These are phyloP conservation scores for Myripristis jacobus DNA, from an alignment of 2,797 vertebrate species.

Conservation along the genomic window DNA sequence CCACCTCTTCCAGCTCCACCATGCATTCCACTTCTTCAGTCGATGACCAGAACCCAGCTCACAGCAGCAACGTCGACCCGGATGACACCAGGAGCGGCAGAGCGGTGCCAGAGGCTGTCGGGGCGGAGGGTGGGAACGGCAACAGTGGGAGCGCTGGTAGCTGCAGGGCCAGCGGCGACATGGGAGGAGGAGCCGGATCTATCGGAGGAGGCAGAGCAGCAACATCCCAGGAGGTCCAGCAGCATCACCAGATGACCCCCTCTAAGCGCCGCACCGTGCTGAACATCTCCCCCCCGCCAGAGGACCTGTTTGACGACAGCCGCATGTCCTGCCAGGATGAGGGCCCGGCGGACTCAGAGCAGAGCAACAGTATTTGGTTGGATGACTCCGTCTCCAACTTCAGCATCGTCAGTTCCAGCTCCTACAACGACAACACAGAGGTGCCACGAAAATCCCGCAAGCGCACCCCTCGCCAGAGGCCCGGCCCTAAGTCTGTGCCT, in stretches of 20 bases:
- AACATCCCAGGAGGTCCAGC: conserved; percentile 74
- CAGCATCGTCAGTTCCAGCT: conserved; percentile 94
- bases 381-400: conserved; percentile 99
- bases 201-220: conserved; percentile 65
- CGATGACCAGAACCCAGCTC: conserved; percentile 90
- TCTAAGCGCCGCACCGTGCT: conserved; percentile 95
- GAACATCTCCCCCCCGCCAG: conserved; percentile 98
- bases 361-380: conserved; percentile 99
- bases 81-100: conserved; percentile 83
- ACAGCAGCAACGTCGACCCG: conserved; percentile 88
- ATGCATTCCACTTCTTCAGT: conserved; percentile 91
- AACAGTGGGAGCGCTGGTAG: conserved; percentile 77
- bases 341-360: conserved; percentile 91
- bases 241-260: conserved; percentile 91
- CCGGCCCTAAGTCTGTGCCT: conserved; percentile 90
- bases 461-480: conserved; percentile 96
- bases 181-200: conserved; percentile 51
- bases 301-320: conserved; percentile 97
- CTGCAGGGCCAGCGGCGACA: conserved; percentile 61
- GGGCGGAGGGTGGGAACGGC: conserved; percentile 67
- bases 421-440: conserved; percentile 99
- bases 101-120: conserved; percentile 85
- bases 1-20: conserved; percentile 95
- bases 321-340: conserved; percentile 98
- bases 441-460: conserved; percentile 99